Percentiles rank a stretch among this genome's conserved stretches.
Evolutionary conservation across 2,888 invertebrate species (phyloP).

Genomic region (Sminthurinus aureus): DNA sequence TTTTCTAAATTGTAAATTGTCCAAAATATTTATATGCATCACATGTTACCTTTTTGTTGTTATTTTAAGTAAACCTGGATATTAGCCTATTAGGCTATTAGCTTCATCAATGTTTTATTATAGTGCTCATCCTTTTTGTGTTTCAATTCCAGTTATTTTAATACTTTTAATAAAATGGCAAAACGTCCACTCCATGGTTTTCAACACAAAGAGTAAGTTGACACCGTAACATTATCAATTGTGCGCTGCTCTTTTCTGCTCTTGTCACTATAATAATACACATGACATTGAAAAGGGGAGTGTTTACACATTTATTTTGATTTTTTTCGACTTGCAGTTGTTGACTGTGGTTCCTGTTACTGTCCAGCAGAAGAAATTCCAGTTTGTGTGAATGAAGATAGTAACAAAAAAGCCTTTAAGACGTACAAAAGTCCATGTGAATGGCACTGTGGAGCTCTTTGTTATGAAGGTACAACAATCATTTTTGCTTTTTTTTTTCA

Average conservation of each 20-base stretch:
- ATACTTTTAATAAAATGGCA: not conserved
- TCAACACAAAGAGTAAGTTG: not conserved
- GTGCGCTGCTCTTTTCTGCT: no score
- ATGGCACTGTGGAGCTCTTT: constrained; percentile 12
- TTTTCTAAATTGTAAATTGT: no score
- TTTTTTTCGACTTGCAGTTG: not conserved
- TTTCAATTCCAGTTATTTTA: not conserved
- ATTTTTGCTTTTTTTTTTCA: no score
- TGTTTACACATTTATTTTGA: not conserved
- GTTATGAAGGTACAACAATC: constrained; percentile 16
- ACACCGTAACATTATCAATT: not conserved
- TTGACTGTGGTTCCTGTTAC: constrained; percentile 12
- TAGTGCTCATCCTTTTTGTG: no score
- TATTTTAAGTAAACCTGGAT: no score
- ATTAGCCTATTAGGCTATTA: no score
- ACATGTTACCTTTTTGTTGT: no score
- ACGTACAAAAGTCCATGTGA: constrained; percentile 33
- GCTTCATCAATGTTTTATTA: not conserved
- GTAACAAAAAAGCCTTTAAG: not conserved
- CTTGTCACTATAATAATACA: not conserved
- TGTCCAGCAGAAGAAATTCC: constrained; percentile 18
- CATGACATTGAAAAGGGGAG: not conserved
- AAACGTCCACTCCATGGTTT: not conserved
- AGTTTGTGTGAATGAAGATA: constrained; percentile 19
- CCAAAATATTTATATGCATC: no score